phyloP scores from a whole-genome alignment of 2,113 vertebrate species.

The Origma solitaria region DNA sequence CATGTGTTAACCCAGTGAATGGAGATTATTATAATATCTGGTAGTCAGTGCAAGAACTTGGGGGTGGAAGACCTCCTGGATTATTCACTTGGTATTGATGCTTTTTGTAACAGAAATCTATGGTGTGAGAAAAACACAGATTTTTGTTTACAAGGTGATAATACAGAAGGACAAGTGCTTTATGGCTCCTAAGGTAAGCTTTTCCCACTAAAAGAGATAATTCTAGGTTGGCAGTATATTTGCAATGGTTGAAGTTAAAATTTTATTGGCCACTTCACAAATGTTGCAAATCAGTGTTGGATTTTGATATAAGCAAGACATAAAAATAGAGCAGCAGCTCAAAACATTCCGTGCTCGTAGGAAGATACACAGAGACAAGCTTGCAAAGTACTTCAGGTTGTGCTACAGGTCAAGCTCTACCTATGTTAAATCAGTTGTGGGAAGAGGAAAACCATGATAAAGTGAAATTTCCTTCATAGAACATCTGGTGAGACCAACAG shows the following conservation, averaged over 20 bases:
- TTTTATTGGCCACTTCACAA: not conserved
- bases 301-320: not conserved
- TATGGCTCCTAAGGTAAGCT: not conserved
- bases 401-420: not conserved
- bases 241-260: not conserved
- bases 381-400: not conserved
- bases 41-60: not conserved
- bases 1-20: not conserved
- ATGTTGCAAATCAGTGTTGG: not conserved
- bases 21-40: not conserved
- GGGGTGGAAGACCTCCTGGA: not conserved
- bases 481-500: not conserved
- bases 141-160: not conserved
- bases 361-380: not conserved
- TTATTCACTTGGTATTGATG: not conserved
- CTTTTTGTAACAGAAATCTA: not conserved
- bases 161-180: not conserved
- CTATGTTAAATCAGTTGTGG: not conserved
- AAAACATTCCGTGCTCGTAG: not conserved
- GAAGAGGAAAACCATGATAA: not conserved
- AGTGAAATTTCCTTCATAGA: not conserved
- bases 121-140: not conserved
- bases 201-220: not conserved
- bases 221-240: not conserved
- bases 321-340: not conserved